A percentile compares a stretch with the other conserved stretches of the same genome.
Evolutionary conservation across 2,888 invertebrate species (phyloP).

Genomic region (Notodonta ziczac): DNA sequence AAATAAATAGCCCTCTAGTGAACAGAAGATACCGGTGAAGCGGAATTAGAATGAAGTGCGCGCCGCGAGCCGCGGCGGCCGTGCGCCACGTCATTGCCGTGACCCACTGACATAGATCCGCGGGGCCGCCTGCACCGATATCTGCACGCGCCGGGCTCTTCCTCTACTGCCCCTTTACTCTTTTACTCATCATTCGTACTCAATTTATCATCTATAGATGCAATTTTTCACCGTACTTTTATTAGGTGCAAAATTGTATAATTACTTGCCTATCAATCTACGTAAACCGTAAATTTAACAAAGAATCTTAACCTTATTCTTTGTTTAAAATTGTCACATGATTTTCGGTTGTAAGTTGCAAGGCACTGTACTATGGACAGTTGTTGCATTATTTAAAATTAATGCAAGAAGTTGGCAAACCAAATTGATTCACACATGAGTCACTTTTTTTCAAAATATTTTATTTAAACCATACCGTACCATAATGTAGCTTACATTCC

Average conservation of each 20-base stretch:
- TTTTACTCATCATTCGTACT: slow-evolving; percentile 44
- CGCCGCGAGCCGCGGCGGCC: slow-evolving; percentile 75
- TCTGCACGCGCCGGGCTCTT: slow-evolving; percentile 78
- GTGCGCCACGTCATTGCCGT: slow-evolving; percentile 87
- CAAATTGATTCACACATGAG: no score
- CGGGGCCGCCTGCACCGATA: slow-evolving; percentile 84
- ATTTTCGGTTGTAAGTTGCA: no score
- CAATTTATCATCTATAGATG: slow-evolving; percentile 11
- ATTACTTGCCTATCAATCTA: background rate
- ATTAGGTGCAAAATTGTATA: background rate
- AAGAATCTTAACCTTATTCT: no score
- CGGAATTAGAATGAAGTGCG: slow-evolving; percentile 84
- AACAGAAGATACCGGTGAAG: slow-evolving; percentile 75
- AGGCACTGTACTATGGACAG: no score
- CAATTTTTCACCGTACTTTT: background rate
- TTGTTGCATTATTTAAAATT: no score
- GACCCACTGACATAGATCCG: slow-evolving; percentile 89
- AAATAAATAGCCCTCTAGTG: slow-evolving; percentile 43
- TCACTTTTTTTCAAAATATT: no score
- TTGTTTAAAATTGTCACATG: no score
- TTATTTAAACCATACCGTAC: no score
- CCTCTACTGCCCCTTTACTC: slow-evolving; percentile 66
- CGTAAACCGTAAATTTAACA: background rate
- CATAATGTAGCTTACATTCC: slow-evolving; percentile 4
- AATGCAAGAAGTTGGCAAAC: no score